These are phyloP conservation scores for Alligator sinensis DNA, from an alignment of 2,113 vertebrate genomes.

Conservation along the genomic window DNA sequence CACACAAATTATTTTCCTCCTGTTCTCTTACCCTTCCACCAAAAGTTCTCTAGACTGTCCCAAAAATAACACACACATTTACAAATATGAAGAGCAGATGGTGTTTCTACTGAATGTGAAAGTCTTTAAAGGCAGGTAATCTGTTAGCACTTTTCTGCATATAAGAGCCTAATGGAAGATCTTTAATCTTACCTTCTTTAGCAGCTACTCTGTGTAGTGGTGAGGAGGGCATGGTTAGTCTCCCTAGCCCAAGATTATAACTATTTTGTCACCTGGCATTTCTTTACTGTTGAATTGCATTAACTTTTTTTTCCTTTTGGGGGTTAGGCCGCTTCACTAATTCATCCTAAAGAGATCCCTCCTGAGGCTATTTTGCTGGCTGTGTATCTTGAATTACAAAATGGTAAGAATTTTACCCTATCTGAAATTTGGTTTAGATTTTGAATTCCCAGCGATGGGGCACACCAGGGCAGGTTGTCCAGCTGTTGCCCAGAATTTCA, in stretches of 20 bases:
- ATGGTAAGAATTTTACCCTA: slow-evolving; percentile 79
- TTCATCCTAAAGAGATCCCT: slow-evolving; percentile 95
- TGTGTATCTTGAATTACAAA: slow-evolving; percentile 96
- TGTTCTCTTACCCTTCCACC: background rate
- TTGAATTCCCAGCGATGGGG: background rate
- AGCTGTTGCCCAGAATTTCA: background rate
- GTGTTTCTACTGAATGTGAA: slow-evolving; percentile 23
- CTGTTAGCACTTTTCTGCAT: background rate
- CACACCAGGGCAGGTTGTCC: background rate
- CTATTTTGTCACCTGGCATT: background rate
- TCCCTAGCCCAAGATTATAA: background rate
- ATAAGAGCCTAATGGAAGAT: background rate
- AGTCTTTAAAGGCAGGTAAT: background rate
- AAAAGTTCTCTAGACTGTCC: background rate
- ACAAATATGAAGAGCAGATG: slow-evolving; percentile 16
- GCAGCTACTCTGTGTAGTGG: background rate
- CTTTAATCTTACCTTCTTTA: background rate
- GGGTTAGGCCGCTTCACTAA: slow-evolving; percentile 91
- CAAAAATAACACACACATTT: background rate
- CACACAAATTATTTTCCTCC: background rate
- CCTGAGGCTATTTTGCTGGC: slow-evolving; percentile 96
- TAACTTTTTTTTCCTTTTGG: slow-evolving; percentile 40
- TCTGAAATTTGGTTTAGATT: background rate
- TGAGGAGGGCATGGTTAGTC: background rate
- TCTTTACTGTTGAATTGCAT: background rate